Conservation (phyloP, 2,113 vertebrate genomes). For the Chroicocephalus ridibundus region DNA sequence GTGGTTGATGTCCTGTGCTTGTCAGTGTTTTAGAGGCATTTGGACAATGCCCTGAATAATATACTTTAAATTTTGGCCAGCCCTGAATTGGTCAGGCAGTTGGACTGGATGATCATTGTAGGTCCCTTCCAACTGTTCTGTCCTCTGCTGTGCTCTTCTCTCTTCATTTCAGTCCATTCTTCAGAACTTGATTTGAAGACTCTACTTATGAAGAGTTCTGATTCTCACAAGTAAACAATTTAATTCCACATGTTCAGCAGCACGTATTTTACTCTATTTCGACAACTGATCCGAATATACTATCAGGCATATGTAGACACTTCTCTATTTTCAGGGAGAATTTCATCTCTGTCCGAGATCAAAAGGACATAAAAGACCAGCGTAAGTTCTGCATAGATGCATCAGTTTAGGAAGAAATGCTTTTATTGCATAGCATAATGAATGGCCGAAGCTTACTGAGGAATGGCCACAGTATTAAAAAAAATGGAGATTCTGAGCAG, state of each 20-base stretch:
- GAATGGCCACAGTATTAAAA: not conserved
- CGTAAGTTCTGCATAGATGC: not conserved
- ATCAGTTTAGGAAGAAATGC: not conserved
- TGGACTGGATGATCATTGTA: not conserved
- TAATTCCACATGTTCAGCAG: not conserved
- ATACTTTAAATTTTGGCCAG: not conserved
- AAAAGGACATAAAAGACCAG: not conserved
- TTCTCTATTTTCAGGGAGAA: not conserved
- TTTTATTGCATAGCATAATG: not conserved
- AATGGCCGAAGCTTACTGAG: not conserved
- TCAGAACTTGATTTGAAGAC: not conserved
- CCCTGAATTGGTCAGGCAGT: not conserved
- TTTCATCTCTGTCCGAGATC: not conserved
- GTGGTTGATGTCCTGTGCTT: not conserved
- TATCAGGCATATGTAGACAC: not conserved
- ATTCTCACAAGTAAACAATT: not conserved
- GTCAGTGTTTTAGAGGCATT: not conserved
- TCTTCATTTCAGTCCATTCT: not conserved
- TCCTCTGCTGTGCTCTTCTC: not conserved
- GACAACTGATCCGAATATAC: not conserved
- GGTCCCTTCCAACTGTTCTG: not conserved
- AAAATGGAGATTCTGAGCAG: not conserved
- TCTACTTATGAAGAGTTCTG: not conserved
- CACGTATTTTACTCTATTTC: not conserved
- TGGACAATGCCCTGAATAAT: not conserved